Conservation (phyloP, 1,140 invertebrate genomes). For the Drosophila baimaii region DNA sequence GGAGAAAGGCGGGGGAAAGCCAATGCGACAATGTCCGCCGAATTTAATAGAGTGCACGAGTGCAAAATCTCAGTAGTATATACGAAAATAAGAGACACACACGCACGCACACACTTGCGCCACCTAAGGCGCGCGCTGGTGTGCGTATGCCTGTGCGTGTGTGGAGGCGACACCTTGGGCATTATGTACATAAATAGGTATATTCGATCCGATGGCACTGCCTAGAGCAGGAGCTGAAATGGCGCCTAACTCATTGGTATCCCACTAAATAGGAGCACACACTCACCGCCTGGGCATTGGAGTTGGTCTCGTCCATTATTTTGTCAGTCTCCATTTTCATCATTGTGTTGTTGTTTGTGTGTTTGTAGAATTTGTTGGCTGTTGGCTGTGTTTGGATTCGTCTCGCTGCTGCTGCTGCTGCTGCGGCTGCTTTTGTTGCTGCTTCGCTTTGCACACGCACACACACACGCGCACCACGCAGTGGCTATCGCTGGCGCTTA, state of each 20-base stretch:
- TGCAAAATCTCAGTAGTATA: slow-evolving; percentile 62
- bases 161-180: slow-evolving; percentile 68
- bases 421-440: slow-evolving; percentile 13
- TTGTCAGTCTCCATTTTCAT: slow-evolving; percentile 86
- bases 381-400: slow-evolving; percentile 37
- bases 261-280: slow-evolving; percentile 3
- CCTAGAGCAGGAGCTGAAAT: slow-evolving; percentile 26
- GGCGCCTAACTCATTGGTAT: slow-evolving; percentile 23
- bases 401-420: slow-evolving; percentile 27
- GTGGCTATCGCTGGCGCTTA: slow-evolving; percentile 24
- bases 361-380: slow-evolving; percentile 68
- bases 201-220: slow-evolving; percentile 4
- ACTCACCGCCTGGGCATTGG: slow-evolving; percentile 84
- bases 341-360: slow-evolving; percentile 77
- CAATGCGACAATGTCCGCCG: slow-evolving; percentile 32
- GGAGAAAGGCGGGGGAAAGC: slow-evolving; percentile 11
- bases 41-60: slow-evolving; percentile 75
- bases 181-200: slow-evolving; percentile 46
- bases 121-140: slow-evolving; percentile 12
- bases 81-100: slow-evolving; percentile 71
- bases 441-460: slow-evolving; percentile 15
- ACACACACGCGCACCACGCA: slow-evolving; percentile 32
- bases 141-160: slow-evolving; percentile 36
- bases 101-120: slow-evolving; percentile 25
- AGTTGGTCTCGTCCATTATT: slow-evolving; percentile 85